Percentiles rank a stretch among this genome's conserved stretches.
Evolutionary conservation across 2,888 invertebrate species (phyloP).

Genomic region (Mellilla xanthometata): DNA sequence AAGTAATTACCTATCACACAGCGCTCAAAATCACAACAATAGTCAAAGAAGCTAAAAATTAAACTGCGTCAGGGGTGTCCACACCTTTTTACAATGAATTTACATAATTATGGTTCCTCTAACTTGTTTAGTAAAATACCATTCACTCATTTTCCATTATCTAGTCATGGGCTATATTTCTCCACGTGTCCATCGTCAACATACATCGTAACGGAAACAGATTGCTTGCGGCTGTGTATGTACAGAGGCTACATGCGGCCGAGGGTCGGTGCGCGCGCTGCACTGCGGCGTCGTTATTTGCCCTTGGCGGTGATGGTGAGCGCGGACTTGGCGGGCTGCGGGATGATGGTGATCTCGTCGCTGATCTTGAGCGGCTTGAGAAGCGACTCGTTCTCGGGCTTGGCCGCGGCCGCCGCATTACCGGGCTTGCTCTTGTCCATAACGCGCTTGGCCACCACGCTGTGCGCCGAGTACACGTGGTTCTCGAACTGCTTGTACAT

Average conservation of each 20-base stretch:
- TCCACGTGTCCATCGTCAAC: slow-evolving; percentile 52
- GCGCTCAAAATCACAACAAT: slow-evolving; percentile 50
- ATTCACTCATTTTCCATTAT: slow-evolving; percentile 58
- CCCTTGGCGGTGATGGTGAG: slow-evolving; percentile 75
- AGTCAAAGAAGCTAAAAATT: slow-evolving; percentile 42
- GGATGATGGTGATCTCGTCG: slow-evolving; percentile 96
- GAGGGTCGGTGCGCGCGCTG: slow-evolving; percentile 38
- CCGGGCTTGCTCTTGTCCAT: slow-evolving; percentile 85
- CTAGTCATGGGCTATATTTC: slow-evolving; percentile 56
- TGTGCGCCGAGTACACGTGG: slow-evolving; percentile 97
- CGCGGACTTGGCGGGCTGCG: slow-evolving; percentile 87
- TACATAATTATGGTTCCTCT: slow-evolving; percentile 43
- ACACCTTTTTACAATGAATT: slow-evolving; percentile 53
- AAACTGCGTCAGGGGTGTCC: slow-evolving; percentile 12
- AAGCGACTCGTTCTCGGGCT: slow-evolving; percentile 82
- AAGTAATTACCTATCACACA: slow-evolving; percentile 45
- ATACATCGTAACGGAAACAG: slow-evolving; percentile 41
- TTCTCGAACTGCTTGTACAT: slow-evolving; percentile 98
- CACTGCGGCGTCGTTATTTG: slow-evolving; percentile 63
- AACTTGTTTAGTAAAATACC: slow-evolving; percentile 42
- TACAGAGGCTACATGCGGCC: slow-evolving; percentile 64
- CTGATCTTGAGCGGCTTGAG: slow-evolving; percentile 94
- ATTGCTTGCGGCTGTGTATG: slow-evolving; percentile 64
- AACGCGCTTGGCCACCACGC: slow-evolving; percentile 93
- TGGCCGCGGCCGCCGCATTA: slow-evolving; percentile 49